These are phyloP conservation scores for Phycodurus eques DNA, from an alignment of 2,113 vertebrate species.

Conservation along the genomic window DNA sequence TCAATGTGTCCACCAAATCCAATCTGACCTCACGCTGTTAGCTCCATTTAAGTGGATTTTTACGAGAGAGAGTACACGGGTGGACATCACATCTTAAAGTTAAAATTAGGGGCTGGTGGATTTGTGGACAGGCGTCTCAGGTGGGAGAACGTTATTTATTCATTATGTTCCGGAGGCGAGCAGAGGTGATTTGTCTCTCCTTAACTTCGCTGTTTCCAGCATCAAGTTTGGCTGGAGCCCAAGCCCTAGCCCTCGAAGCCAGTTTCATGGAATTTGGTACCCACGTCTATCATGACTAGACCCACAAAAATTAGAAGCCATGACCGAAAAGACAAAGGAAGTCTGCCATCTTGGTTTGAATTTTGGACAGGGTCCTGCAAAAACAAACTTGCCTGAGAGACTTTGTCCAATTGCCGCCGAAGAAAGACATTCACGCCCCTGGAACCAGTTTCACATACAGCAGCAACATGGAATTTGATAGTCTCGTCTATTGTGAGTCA, in stretches of 20 bases:
- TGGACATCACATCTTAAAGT: slow-evolving; percentile 8
- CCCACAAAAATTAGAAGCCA: neutral
- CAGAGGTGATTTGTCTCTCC: slow-evolving; percentile 56
- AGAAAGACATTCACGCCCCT: neutral
- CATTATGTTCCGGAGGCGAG: slow-evolving; percentile 57
- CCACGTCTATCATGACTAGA: no score
- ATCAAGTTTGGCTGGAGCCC: neutral
- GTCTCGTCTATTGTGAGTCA: neutral
- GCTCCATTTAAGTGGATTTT: slow-evolving; percentile 27
- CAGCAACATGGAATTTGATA: neutral
- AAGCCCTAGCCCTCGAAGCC: no score
- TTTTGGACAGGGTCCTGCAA: no score
- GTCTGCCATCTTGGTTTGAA: neutral
- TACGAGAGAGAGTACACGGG: neutral
- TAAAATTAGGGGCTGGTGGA: neutral
- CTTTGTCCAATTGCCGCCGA: no score
- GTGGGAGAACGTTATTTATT: slow-evolving; percentile 62
- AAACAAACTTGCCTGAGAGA: no score
- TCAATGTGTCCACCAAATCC: slow-evolving; percentile 15
- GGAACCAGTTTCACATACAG: neutral
- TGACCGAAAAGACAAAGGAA: neutral
- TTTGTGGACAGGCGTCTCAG: neutral
- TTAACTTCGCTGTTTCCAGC: neutral
- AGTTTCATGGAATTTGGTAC: neutral
- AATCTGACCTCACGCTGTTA: slow-evolving; percentile 29